Evolutionary conservation across 2,797 vertebrate species (phyloP).

Genomic region (Agapornis canus): DNA sequence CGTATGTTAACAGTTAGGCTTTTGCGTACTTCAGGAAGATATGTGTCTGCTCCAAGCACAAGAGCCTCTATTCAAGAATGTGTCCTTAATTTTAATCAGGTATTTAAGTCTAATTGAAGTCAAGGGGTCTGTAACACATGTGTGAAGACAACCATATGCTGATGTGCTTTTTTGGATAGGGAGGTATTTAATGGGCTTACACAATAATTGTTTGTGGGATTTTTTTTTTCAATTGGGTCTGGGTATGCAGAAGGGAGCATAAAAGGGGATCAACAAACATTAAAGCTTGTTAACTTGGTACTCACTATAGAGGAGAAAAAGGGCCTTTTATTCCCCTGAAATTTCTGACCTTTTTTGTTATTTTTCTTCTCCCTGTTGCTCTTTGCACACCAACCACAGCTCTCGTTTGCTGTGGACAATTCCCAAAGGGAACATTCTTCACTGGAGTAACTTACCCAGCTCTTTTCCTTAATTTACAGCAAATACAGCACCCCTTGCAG

Average conservation of each 20-base stretch:
- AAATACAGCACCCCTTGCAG: conserved; percentile 26
- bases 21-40: neutral
- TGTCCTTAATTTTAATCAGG: conserved; percentile 38
- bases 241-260: neutral
- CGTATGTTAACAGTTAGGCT: neutral
- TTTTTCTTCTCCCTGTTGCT: conserved; percentile 43
- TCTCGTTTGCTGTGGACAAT: conserved; percentile 33
- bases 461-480: conserved; percentile 32
- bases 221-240: neutral
- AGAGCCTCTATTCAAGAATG: conserved; percentile 33
- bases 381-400: conserved; percentile 27
- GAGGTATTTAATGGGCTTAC: neutral
- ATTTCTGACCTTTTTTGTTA: conserved; percentile 54
- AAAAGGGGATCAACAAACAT: neutral
- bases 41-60: neutral
- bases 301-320: neutral
- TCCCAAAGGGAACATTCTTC: conserved; percentile 47
- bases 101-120: conserved; percentile 51
- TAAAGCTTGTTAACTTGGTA: conserved; percentile 10
- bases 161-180: neutral
- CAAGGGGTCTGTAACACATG: conserved; percentile 4
- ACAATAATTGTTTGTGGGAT: neutral
- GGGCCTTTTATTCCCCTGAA: conserved; percentile 23
- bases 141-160: conserved; percentile 22
- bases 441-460: neutral